phyloP scores from a whole-genome alignment of 92 coral and sea anemone species.

The Pocillopora meandrina region DNA sequence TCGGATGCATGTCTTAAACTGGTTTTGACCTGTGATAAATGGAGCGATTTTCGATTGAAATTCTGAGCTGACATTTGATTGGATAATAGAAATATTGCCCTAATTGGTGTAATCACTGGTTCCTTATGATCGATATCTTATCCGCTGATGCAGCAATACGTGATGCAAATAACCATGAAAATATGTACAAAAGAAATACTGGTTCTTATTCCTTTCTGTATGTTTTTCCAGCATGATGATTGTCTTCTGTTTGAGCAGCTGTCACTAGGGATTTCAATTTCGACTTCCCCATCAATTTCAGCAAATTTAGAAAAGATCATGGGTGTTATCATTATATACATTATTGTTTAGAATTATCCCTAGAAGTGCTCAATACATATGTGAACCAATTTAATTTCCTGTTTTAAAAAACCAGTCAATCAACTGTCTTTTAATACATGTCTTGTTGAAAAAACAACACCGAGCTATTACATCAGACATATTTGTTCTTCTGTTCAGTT shows the following conservation, averaged over 20 bases:
- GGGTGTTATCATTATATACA: background rate
- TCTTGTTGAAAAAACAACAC: background rate
- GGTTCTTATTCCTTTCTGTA: background rate
- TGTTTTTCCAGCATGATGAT: background rate
- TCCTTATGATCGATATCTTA: too few species aligned
- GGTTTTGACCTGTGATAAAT: conserved; percentile 30
- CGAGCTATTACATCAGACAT: too few species aligned
- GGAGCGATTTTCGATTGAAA: background rate
- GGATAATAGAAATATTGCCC: too few species aligned
- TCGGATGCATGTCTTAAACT: conserved; percentile 49
- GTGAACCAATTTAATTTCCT: conserved; percentile 12
- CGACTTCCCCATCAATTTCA: background rate
- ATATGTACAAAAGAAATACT: background rate
- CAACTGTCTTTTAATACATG: background rate
- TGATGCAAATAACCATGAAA: background rate
- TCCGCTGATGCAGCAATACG: background rate
- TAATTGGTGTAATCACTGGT: too few species aligned
- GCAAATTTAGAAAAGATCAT: background rate
- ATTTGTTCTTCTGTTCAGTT: too few species aligned
- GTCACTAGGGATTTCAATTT: background rate
- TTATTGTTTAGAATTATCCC: background rate
- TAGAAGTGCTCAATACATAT: background rate
- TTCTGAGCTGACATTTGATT: too few species aligned
- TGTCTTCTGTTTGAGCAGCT: conserved; percentile 8
- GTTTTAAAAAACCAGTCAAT: background rate